A percentile compares a stretch with the other conserved stretches of the same genome.
phyloP scores from a whole-genome alignment of 1,140 invertebrate species.

The Penaeus japonicus region DNA sequence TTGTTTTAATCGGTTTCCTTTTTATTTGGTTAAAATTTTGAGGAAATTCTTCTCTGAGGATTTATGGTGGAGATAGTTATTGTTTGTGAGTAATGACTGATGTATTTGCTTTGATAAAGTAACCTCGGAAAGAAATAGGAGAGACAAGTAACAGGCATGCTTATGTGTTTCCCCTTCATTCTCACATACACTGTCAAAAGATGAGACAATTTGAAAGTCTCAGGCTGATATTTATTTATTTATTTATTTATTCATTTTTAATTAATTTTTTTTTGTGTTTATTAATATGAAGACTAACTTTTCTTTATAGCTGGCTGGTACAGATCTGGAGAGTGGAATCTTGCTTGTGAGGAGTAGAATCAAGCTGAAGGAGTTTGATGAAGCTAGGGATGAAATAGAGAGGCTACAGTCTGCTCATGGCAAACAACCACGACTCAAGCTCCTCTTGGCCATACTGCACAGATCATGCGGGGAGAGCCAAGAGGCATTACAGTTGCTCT shows the following conservation, averaged over 20 bases:
- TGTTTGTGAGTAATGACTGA: no score
- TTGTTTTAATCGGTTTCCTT: no score
- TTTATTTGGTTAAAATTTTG: not conserved
- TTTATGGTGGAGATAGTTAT: not conserved
- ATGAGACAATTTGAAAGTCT: no score
- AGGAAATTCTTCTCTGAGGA: not conserved
- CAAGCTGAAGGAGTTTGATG: slow-evolving; percentile 29
- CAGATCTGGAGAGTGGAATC: slow-evolving; percentile 31
- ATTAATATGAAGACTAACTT: not conserved
- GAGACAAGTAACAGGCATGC: no score
- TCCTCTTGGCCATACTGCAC: slow-evolving; percentile 6
- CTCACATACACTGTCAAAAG: no score
- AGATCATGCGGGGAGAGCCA: slow-evolving; percentile 18
- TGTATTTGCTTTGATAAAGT: no score
- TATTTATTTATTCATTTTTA: no score
- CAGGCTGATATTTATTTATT: no score
- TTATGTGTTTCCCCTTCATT: no score
- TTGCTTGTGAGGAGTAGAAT: slow-evolving; percentile 31
- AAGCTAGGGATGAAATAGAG: slow-evolving; percentile 9
- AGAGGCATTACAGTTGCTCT: slow-evolving; percentile 20
- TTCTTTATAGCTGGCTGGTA: slow-evolving; percentile 4
- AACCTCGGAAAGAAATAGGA: no score
- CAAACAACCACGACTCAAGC: not conserved
- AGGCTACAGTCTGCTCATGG: slow-evolving; percentile 1
- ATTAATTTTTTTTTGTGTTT: not conserved